A percentile compares a stretch with the other conserved stretches of the same genome.
phyloP scores from a whole-genome alignment of 30 jellyfish, hydroid and myxozoan genomes.

The Hydractinia echinata region DNA sequence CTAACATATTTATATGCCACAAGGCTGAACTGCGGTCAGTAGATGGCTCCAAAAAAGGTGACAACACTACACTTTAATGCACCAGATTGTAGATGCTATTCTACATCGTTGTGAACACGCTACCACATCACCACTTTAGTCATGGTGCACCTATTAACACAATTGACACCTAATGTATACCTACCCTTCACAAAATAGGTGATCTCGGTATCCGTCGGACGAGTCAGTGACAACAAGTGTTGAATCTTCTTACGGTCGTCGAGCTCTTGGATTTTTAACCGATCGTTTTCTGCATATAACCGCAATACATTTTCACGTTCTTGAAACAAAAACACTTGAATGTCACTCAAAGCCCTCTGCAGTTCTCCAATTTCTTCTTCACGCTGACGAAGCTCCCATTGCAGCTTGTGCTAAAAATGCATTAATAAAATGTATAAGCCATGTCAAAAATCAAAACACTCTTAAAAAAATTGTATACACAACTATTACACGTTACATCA shows the following conservation, averaged over 20 bases:
- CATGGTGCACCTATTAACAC: too few relatives aligned
- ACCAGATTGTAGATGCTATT: too few relatives aligned
- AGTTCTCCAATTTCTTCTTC: conserved; percentile 90
- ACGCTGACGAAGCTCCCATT: conserved; percentile 82
- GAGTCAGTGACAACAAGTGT: conserved; percentile 71
- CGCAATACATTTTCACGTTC: conserved; percentile 86
- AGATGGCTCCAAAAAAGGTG: too few relatives aligned
- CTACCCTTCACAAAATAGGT: conserved; percentile 64
- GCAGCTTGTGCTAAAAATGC: conserved; percentile 65
- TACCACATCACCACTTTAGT: too few relatives aligned
- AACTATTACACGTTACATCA: too few relatives aligned
- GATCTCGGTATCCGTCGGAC: conserved; percentile 73
- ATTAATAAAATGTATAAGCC: neutral
- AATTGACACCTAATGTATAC: neutral
- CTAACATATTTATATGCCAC: too few relatives aligned
- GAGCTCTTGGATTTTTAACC: conserved; percentile 65
- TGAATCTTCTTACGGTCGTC: conserved; percentile 89
- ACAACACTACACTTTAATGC: too few relatives aligned
- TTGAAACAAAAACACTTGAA: conserved; percentile 87
- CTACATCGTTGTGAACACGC: too few relatives aligned
- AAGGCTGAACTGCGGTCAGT: too few relatives aligned
- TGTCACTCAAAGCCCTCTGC: conserved; percentile 87
- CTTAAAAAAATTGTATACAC: too few relatives aligned
- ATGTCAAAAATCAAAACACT: too few relatives aligned
- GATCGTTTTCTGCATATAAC: conserved; percentile 82